Evolutionary conservation across 2,113 vertebrate species (phyloP).

Genomic region (Heterocephalus glaber): DNA sequence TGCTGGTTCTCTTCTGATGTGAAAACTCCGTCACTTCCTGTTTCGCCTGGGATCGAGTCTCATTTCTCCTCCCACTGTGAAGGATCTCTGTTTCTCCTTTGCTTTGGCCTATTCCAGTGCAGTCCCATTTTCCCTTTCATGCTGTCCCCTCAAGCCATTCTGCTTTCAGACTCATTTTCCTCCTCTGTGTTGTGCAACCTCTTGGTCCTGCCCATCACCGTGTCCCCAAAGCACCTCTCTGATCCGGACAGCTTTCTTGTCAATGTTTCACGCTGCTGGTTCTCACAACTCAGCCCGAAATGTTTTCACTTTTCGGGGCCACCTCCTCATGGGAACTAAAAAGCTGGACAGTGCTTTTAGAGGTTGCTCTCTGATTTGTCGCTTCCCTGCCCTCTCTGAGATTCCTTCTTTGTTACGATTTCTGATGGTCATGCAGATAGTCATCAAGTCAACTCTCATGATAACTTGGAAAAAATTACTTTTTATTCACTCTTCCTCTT

Average conservation of each 20-base stretch:
- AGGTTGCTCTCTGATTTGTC: background rate
- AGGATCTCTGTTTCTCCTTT: background rate
- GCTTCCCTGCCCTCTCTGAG: background rate
- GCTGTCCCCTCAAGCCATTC: background rate
- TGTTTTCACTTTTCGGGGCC: background rate
- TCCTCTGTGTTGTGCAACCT: background rate
- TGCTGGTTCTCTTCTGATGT: background rate
- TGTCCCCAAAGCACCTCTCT: background rate
- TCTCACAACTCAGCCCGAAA: background rate
- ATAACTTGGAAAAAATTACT: constrained; percentile 44
- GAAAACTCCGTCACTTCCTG: background rate
- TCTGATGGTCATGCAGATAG: background rate
- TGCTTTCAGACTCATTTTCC: background rate
- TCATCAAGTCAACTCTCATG: constrained; percentile 41
- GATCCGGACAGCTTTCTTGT: background rate
- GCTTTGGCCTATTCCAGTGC: background rate
- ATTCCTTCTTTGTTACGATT: constrained; percentile 40
- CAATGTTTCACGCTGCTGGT: background rate
- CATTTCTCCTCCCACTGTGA: background rate
- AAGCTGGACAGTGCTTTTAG: background rate
- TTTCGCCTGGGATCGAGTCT: background rate
- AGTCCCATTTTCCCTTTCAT: background rate
- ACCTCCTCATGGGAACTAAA: background rate
- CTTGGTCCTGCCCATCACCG: background rate
- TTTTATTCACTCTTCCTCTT: constrained; percentile 15